A percentile compares a stretch with the other conserved stretches of the same genome.
These are phyloP conservation scores for Paratrypauchen microcephalus DNA, from an alignment of 2,797 vertebrate genomes.

Conservation along the genomic window DNA sequence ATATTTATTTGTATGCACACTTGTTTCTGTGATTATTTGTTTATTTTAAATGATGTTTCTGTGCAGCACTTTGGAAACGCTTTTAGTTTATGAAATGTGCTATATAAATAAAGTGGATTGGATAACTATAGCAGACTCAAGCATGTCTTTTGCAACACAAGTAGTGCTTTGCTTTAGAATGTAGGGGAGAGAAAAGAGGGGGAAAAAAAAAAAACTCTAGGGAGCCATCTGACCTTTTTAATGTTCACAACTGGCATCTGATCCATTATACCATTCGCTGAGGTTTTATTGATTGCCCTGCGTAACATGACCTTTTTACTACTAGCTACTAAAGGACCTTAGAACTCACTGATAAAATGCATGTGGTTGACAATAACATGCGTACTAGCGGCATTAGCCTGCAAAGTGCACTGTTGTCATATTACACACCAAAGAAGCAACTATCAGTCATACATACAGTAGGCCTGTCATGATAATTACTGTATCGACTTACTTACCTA, in stretches of 20 bases:
- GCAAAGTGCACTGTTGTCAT: not conserved
- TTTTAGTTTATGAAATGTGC: no score
- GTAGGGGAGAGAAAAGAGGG: not conserved
- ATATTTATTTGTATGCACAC: no score
- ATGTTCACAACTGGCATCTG: not conserved
- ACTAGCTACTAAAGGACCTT: not conserved
- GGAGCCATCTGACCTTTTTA: constrained; percentile 6
- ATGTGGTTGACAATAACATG: not conserved
- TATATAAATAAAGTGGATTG: no score
- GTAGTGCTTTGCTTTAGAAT: not conserved
- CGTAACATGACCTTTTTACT: not conserved
- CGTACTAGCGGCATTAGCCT: not conserved
- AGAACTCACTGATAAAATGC: not conserved
- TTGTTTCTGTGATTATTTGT: no score
- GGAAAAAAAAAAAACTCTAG: not conserved
- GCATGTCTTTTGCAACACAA: no score
- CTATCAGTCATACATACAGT: no score
- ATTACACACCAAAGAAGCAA: no score
- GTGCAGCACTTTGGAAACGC: no score
- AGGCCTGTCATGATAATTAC: no score
- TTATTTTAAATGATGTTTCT: no score
- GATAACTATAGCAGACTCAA: no score
- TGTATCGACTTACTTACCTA: no score
- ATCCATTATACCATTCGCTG: not conserved
- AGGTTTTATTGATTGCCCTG: not conserved